Base-by-base conservation (phyloP, 2,113 vertebrate species). In the Pycnonotus jocosus region DNA sequence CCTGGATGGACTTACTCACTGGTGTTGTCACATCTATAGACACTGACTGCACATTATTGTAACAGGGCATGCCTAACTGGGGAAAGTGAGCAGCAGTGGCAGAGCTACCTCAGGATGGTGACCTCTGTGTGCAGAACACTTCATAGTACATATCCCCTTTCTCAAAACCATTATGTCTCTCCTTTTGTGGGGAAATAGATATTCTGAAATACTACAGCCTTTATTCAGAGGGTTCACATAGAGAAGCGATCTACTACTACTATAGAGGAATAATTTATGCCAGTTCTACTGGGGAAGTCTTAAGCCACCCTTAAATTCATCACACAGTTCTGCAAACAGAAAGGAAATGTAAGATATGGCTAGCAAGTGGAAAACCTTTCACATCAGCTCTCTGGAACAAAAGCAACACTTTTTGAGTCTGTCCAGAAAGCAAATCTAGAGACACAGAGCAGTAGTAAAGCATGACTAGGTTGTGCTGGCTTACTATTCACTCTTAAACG, bases 341-440 rank as follows among this genome's bases (percentile, higher is more conserved):
- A 66, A 81, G 54, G 31, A 53, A 71, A 68, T 4, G 9, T 22
- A 42, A 28, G 12, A 54, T 35, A 66, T 2, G 0, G 0, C 37
- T 73, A 58, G 53, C 23, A 74, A 82, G 30, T 6, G 5, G 25
- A 77, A 80, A 38, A 69, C 7, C 30, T 79, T 90, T 62, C 27
- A 76, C 21, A 68, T 70, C 44, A 68, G 27, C 44, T 81, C 77
- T 69, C 51, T 20, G 13, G 24, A 24, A 69, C 50, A 80, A 85
- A 66, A 76, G 13, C 13, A 80, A 31, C 9, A 16, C 8, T 72
- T 83, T 60, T 15, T 57, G 62, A 80, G 28, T 61, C 28, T 79
- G 35, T 54, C 44, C 62, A 50, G 24, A 51, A 62, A 88, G 60
- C 18, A 54, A 65, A 71, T 15, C 19, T 38, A 58, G 48, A 85